These are phyloP conservation scores for Lymantria monacha DNA, from an alignment of 2,888 invertebrate genomes.

Conservation along the genomic window DNA sequence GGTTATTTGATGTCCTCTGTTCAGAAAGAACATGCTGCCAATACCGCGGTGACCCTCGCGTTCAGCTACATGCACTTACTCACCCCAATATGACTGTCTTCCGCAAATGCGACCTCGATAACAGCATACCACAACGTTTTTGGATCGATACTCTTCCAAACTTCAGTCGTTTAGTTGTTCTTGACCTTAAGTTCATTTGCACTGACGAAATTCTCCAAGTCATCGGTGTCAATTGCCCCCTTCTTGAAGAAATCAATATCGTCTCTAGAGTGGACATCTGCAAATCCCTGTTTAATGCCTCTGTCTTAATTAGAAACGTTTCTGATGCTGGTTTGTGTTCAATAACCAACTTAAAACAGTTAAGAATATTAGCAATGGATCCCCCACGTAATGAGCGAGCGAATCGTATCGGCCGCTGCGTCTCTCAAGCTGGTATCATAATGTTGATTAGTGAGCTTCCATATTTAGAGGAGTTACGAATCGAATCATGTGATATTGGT, in stretches of 20 bases:
- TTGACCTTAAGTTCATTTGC: constrained; percentile 76
- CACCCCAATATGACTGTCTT: constrained; percentile 73
- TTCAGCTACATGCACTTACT: constrained; percentile 67
- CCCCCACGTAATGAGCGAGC: constrained; percentile 71
- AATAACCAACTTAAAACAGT: constrained; percentile 62
- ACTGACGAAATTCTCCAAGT: constrained; percentile 76
- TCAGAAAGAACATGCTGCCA: constrained; percentile 68
- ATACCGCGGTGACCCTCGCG: constrained; percentile 68
- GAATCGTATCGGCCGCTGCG: constrained; percentile 67
- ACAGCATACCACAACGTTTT: constrained; percentile 64
- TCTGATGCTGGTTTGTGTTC: constrained; percentile 68
- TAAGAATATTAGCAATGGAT: constrained; percentile 71
- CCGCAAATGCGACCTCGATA: constrained; percentile 74
- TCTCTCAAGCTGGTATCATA: constrained; percentile 72
- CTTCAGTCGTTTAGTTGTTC: constrained; percentile 61
- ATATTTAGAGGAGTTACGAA: constrained; percentile 66
- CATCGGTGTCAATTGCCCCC: constrained; percentile 58
- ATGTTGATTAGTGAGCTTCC: constrained; percentile 66
- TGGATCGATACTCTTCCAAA: constrained; percentile 65
- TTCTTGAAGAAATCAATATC: constrained; percentile 73
- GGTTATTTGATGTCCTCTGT: constrained; percentile 79
- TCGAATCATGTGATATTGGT: constrained; percentile 77
- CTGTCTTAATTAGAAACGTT: constrained; percentile 71
- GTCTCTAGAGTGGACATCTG: constrained; percentile 74
- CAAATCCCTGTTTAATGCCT: constrained; percentile 74